These are phyloP conservation scores for Petrophora chlorosata DNA, from an alignment of 2,888 invertebrate species.

Conservation along the genomic window DNA sequence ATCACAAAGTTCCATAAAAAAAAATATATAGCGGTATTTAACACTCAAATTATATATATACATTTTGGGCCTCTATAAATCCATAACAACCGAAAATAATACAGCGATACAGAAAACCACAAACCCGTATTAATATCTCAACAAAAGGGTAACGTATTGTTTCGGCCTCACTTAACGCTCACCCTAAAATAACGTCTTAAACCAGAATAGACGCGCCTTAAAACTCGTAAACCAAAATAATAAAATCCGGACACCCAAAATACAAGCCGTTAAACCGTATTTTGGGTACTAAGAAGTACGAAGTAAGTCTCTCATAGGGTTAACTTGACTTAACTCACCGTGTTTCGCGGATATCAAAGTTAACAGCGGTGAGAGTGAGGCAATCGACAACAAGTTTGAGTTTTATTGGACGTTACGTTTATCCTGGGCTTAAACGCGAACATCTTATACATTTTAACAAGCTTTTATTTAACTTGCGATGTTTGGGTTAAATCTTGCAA, in stretches of 20 bases:
- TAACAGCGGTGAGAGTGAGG: slow-evolving; percentile 21
- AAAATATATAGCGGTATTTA: too few relatives aligned
- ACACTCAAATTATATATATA: not conserved
- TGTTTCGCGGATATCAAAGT: slow-evolving; percentile 36
- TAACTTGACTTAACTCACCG: slow-evolving; percentile 42
- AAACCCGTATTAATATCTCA: not conserved
- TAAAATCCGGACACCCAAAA: slow-evolving; percentile 51
- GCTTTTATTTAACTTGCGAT: too few relatives aligned
- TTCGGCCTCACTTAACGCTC: not conserved
- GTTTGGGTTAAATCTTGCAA: too few relatives aligned
- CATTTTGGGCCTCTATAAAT: too few relatives aligned
- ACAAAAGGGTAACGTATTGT: slow-evolving; percentile 5
- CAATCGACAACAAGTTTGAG: slow-evolving; percentile 22
- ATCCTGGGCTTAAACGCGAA: slow-evolving; percentile 13
- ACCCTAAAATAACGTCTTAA: slow-evolving; percentile 18
- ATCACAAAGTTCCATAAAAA: too few relatives aligned
- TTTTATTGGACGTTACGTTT: slow-evolving; percentile 22
- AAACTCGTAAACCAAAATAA: slow-evolving; percentile 56
- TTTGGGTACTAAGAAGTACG: slow-evolving; percentile 48
- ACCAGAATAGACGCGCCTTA: slow-evolving; percentile 41
- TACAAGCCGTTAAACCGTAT: slow-evolving; percentile 54
- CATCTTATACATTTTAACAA: slow-evolving; percentile 18
- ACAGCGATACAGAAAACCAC: too few relatives aligned
- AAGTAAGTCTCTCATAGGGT: slow-evolving; percentile 44
- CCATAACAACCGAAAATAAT: too few relatives aligned